A percentile compares a stretch with the other conserved stretches of the same genome.
These are phyloP conservation scores for Chrysaora quinquecirrha DNA, from an alignment of 30 jellyfish, hydroid and myxozoan genomes.

Conservation along the genomic window DNA sequence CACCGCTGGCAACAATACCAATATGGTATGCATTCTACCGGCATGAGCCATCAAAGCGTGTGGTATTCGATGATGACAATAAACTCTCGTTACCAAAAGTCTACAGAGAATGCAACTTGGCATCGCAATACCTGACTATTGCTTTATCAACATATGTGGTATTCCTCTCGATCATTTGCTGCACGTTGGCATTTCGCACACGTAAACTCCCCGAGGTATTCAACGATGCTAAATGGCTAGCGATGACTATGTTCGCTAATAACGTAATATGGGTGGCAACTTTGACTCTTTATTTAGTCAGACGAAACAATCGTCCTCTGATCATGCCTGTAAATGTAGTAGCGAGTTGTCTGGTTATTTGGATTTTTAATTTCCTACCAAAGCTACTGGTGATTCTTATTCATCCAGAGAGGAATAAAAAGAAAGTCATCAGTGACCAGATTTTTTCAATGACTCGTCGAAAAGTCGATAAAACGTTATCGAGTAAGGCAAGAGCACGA, in stretches of 20 bases:
- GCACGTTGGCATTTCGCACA: slow-evolving; percentile 88
- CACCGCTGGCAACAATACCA: slow-evolving; percentile 43
- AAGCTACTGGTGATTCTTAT: slow-evolving; percentile 21
- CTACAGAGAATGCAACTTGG: slow-evolving; percentile 37
- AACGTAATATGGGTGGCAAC: slow-evolving; percentile 68
- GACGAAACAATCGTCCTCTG: slow-evolving; percentile 54
- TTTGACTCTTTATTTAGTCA: slow-evolving; percentile 29
- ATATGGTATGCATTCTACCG: slow-evolving; percentile 37
- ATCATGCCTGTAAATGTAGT: slow-evolving; percentile 40
- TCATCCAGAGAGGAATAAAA: slow-evolving; percentile 52
- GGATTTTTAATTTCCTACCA: slow-evolving; percentile 62
- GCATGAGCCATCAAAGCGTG: slow-evolving; percentile 41
- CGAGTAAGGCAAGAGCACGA: slow-evolving; percentile 1
- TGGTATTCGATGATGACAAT: slow-evolving; percentile 22
- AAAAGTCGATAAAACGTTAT: slow-evolving; percentile 7
- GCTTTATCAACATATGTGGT: slow-evolving; percentile 44
- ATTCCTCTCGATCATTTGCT: slow-evolving; percentile 64
- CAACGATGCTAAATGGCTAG: slow-evolving; percentile 86
- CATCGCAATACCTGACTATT: slow-evolving; percentile 29
- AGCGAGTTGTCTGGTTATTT: slow-evolving; percentile 34
- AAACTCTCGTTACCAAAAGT: slow-evolving; percentile 24
- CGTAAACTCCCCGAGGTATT: slow-evolving; percentile 81
- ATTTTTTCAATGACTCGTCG: slow-evolving; percentile 45
- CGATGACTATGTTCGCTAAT: slow-evolving; percentile 76
- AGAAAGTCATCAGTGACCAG: slow-evolving; percentile 38